A percentile compares a stretch with the other conserved stretches of the same genome.
phyloP scores from a whole-genome alignment of 2,113 vertebrate genomes.

The Trachemys scripta region DNA sequence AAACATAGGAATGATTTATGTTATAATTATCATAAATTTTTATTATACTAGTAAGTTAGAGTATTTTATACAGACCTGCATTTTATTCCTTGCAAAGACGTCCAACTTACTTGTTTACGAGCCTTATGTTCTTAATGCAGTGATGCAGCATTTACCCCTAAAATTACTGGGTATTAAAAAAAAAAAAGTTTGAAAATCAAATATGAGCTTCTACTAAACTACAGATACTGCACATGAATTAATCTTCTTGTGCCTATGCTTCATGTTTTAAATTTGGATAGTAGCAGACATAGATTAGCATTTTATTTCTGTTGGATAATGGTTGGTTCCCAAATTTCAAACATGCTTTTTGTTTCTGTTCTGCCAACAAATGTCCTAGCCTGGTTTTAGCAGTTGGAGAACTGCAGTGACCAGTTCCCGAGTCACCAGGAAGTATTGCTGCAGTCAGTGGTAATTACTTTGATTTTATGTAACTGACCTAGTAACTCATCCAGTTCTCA shows the following conservation, averaged over 20 bases:
- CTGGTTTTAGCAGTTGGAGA: conserved; percentile 14
- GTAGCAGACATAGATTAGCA: background rate
- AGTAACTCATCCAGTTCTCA: background rate
- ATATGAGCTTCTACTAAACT: background rate
- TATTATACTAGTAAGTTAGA: background rate
- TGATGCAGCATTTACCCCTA: background rate
- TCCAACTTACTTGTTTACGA: conserved; percentile 18
- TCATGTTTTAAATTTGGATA: background rate
- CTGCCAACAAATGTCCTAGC: conserved; percentile 11
- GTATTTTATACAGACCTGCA: conserved; percentile 12
- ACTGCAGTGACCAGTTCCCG: conserved; percentile 51
- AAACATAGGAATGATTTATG: background rate
- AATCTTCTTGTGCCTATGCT: background rate
- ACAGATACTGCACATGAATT: background rate
- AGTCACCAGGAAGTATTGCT: conserved; percentile 28
- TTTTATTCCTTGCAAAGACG: conserved; percentile 12
- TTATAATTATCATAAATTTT: background rate
- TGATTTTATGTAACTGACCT: background rate
- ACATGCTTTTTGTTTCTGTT: background rate
- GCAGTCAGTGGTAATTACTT: conserved; percentile 27
- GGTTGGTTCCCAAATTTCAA: background rate
- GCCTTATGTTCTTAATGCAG: conserved; percentile 13
- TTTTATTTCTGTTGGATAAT: background rate
- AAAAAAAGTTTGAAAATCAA: background rate
- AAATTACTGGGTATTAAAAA: background rate